Evolutionary conservation across 2,113 vertebrate species (phyloP), one percentile per base, ranked within the genome.

Genomic region (Nematolebias whitei): DNA sequence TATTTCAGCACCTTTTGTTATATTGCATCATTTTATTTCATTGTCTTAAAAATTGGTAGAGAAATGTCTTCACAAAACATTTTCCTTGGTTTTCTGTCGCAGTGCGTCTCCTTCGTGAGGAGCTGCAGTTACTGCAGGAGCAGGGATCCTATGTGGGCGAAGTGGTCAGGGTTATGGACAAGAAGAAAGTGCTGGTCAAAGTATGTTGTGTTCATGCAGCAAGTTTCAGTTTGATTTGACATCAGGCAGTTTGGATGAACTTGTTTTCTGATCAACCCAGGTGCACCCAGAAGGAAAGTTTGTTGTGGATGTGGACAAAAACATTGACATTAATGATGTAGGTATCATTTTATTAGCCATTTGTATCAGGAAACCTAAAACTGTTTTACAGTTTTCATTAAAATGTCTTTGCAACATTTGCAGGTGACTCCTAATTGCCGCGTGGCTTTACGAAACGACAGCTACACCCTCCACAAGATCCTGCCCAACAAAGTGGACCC

Each of bases 141-240:
- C 98, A 99, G 90, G 98, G 98, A 0, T 99, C 98, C 43, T 99
- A 99, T 0, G 98, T 99, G 8, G 98, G 98, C 4, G 98, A 99
- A 78, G 98, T 99, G 55, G 98, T 99, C 19, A 93, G 97, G 73
- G 97, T 98, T 67, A 99, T 99, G 98, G 98, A 99, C 79, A 99
- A 99, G 90, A 99, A 99, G 90, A 99, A 99, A 77, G 98, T 99
- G 51, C 87, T 99, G 0, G 98, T 99, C 9, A 99, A 99, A 96
- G 98, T 99, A 69, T 41, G 41, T 79, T 0, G 70, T 49, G 5
- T 24, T 18, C 2, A 3, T 14, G 35, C 2, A 5, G 2, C 3
- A 16, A 14, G 4, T n/a, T 32, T 0, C 12, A 26, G 13, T 65
- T 35, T 43, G 1, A 39, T 18, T 35, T 10, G n/a, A 9, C n/a